Percentiles rank a stretch among this genome's conserved stretches.
Conservation (phyloP, 2,888 invertebrate species). For the Galerucella nymphaeae region DNA sequence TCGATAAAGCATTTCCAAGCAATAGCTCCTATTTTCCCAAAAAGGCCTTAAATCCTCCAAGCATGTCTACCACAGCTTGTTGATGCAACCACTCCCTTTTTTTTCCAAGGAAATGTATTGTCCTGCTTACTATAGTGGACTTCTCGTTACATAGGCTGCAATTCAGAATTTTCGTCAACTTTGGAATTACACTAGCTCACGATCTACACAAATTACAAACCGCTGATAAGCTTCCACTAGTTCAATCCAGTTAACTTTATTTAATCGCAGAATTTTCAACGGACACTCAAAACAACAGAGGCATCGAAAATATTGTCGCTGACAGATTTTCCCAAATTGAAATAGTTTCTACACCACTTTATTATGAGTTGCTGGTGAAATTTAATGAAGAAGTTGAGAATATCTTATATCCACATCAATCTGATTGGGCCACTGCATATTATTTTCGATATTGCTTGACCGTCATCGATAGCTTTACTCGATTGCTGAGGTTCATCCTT, state of each 20-base stretch:
- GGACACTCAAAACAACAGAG: not conserved
- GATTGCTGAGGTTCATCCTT: no score
- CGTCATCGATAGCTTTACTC: no score
- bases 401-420: not conserved
- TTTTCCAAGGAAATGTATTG: not conserved
- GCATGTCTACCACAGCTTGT: not conserved
- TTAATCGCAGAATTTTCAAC: not conserved
- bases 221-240: not conserved
- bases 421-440: no score
- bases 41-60: not conserved
- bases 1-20: no score
- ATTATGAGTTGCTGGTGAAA: not conserved
- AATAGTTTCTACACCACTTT: no score
- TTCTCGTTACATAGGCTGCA: not conserved
- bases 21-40: no score
- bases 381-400: not conserved
- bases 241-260: not conserved
- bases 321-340: not conserved
- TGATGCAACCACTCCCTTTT: not conserved
- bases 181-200: not conserved
- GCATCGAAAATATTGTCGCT: not conserved
- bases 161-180: not conserved
- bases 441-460: no score
- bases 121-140: not conserved
- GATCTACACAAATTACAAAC: not conserved